Base-by-base conservation (phyloP, 2,797 vertebrate species). In the Acanthurus leucopareius region DNA sequence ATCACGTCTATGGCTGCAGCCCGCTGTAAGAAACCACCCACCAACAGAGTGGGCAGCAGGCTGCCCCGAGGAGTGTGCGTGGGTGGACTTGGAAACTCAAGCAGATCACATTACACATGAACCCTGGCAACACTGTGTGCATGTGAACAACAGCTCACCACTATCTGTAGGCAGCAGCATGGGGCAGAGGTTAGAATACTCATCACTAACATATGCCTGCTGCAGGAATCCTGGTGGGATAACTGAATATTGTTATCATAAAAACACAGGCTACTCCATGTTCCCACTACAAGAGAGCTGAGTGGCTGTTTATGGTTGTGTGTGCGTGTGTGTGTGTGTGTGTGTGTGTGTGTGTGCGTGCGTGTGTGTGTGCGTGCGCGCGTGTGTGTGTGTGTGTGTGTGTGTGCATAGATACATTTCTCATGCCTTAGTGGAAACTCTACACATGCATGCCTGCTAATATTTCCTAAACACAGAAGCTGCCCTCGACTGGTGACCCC, bases 91-190 rank as follows among this genome's bases (percentile, higher is more conserved):
- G 91, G 92, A 93, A 94, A 94, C 91, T 94, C 91, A 88, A 92
- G 92, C 88, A 90, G 93, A 95, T 95, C 91, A 92, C 91, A 94
- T 94, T 94, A 94, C 93, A 91, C 88, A 88, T 94, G 93, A 95
- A 93, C 94, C 93, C 89, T 94, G 92, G 92, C 90, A 94, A 89
- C 90, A 87, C 86, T 86, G 92, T 62, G 54, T 85, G 89, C 44
- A 87, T 87, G 91, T 92, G 92, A 91, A 93, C 89, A 92, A 84
- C 92, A 84, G 88, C 90, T 94, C 88, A 90, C 79, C 89, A 90
- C 85, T 92, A 90, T 93, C 92, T 95, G 94, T 94, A 92, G 94
- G 93, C 93, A 94, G 88, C 84, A 91, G 89, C 88, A 61, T 40
- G 40, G 89, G 84, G 80, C 93, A 91, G 87, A 91, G 93, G 93